Conservation (phyloP, 2,888 invertebrate species). For the Dendrolimus pini region DNA sequence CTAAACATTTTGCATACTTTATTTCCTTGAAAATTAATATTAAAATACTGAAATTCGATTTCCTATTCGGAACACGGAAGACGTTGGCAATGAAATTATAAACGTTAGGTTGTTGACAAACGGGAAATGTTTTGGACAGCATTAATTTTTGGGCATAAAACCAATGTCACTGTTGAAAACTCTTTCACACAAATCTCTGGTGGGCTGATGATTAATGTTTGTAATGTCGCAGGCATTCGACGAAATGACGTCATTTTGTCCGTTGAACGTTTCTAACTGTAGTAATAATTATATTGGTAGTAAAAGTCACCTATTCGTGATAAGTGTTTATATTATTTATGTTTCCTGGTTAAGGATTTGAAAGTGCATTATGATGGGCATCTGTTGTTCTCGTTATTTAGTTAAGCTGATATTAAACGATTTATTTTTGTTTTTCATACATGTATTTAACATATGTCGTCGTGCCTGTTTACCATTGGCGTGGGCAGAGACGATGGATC, state of each 20-base stretch:
- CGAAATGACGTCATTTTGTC: conserved; percentile 14
- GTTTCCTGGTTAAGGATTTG: too few relatives aligned
- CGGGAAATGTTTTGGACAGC: conserved; percentile 25
- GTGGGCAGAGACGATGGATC: too few relatives aligned
- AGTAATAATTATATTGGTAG: too few relatives aligned
- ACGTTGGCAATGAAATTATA: background rate
- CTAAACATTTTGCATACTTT: background rate
- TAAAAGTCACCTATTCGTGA: too few relatives aligned
- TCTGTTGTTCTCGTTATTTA: too few relatives aligned
- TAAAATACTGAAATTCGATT: background rate
- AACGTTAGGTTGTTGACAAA: background rate
- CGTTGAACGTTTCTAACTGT: too few relatives aligned
- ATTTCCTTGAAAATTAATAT: background rate
- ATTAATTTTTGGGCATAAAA: conserved; percentile 24
- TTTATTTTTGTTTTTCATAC: too few relatives aligned
- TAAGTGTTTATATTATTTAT: too few relatives aligned
- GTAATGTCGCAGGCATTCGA: conserved; percentile 13
- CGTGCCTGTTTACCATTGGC: too few relatives aligned
- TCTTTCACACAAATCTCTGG: conserved; percentile 18
- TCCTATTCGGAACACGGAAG: background rate
- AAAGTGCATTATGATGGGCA: too few relatives aligned
- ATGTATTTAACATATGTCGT: too few relatives aligned
- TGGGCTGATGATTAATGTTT: conserved; percentile 26
- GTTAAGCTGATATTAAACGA: too few relatives aligned
- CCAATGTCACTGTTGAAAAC: conserved; percentile 19